Evolutionary conservation across 1,140 invertebrate species (phyloP).

Genomic region (Schlechtendalia chinensis): DNA sequence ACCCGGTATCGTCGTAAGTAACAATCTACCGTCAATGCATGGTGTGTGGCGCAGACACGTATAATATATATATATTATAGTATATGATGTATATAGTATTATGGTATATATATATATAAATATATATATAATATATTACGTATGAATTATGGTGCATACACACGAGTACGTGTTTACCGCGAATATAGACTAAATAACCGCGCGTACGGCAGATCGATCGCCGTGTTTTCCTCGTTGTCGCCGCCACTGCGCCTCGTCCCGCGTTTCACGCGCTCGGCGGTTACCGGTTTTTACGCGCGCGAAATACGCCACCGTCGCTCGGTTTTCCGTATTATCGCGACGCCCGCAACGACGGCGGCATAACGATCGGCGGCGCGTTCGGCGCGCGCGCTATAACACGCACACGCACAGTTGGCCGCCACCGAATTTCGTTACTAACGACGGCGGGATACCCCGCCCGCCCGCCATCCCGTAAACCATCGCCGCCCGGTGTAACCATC

Average conservation of each 20-base stretch:
- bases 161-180: too few relatives aligned
- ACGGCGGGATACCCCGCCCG: slow-evolving; percentile 11
- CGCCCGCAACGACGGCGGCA: too few relatives aligned
- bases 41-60: not conserved
- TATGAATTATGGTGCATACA: not conserved
- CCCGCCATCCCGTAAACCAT: not conserved
- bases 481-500: slow-evolving; percentile 26
- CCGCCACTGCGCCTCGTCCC: too few relatives aligned
- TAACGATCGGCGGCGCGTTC: too few relatives aligned
- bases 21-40: not conserved
- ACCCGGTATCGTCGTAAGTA: not conserved
- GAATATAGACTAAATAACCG: not conserved
- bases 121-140: not conserved
- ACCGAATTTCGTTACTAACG: slow-evolving; percentile 12
- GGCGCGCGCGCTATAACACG: too few relatives aligned
- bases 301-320: too few relatives aligned
- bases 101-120: slow-evolving; percentile 8
- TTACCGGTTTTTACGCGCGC: too few relatives aligned
- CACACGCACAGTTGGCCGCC: not conserved
- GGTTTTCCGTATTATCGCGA: too few relatives aligned
- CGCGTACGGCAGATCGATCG: not conserved
- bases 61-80: slow-evolving; percentile 26
- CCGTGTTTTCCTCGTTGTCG: not conserved
- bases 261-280: not conserved
- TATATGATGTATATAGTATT: slow-evolving; percentile 13